Percentiles rank a stretch among this genome's conserved stretches.
These are phyloP conservation scores for Silurus asotus DNA, from an alignment of 2,113 vertebrate genomes.

Conservation along the genomic window DNA sequence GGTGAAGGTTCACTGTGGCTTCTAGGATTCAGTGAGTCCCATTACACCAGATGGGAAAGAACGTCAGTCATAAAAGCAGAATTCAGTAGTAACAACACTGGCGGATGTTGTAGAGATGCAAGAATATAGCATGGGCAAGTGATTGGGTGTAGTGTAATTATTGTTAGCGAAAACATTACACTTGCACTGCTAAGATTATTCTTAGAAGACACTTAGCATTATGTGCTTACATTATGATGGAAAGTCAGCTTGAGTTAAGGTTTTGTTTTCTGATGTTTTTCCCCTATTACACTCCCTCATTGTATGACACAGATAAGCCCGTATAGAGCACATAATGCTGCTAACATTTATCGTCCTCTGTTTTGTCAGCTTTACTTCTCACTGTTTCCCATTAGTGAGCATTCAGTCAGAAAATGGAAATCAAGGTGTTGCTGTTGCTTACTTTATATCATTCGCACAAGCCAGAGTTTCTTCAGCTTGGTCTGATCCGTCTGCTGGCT, in stretches of 20 bases:
- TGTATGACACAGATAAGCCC: neutral
- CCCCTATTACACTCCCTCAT: neutral
- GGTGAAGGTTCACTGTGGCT: neutral
- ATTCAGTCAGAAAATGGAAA: slow-evolving; percentile 40
- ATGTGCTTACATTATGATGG: neutral
- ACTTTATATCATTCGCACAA: neutral
- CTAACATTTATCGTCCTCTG: slow-evolving; percentile 23
- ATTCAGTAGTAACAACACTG: neutral
- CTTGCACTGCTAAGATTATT: neutral
- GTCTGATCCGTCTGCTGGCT: neutral
- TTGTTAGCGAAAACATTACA: neutral
- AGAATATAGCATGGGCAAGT: neutral
- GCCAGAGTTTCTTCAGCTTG: neutral
- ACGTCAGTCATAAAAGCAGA: neutral
- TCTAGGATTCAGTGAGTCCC: slow-evolving; percentile 20
- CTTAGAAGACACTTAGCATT: neutral
- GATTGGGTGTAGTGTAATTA: neutral
- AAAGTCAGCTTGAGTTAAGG: neutral
- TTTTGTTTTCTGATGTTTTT: neutral
- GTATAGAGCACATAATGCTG: slow-evolving; percentile 14
- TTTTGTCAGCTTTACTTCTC: slow-evolving; percentile 43
- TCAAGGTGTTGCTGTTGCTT: neutral
- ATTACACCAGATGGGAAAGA: neutral
- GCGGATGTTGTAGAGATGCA: slow-evolving; percentile 16
- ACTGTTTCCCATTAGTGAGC: slow-evolving; percentile 20